Percentiles rank a stretch among this genome's conserved stretches.
These are phyloP conservation scores for Aeoliscus strigatus DNA, from an alignment of 2,797 vertebrate species.

Conservation along the genomic window DNA sequence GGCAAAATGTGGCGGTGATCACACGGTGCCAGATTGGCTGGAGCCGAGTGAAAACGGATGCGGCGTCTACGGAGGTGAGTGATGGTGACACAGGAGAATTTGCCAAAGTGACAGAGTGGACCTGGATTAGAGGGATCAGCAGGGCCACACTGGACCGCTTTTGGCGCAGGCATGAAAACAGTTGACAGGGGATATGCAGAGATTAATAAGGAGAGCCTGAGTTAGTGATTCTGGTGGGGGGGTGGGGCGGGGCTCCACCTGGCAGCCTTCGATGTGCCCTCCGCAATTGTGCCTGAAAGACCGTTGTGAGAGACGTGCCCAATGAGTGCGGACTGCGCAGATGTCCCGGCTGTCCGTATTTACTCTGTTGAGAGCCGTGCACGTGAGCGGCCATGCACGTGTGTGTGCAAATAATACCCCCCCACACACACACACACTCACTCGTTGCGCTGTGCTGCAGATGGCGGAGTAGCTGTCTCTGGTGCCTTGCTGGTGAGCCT, in stretches of 20 bases:
- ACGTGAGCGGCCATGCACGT: conserved; percentile 20
- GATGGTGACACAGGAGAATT: conserved; percentile 59
- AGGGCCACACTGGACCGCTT: conserved; percentile 60
- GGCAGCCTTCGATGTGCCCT: conserved; percentile 60
- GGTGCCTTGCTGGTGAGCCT: conserved; percentile 89
- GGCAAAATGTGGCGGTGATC: conserved; percentile 68
- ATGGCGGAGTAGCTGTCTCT: conserved; percentile 96
- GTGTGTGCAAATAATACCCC: conserved; percentile 9
- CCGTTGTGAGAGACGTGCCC: conserved; percentile 61
- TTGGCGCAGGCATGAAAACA: conserved; percentile 62
- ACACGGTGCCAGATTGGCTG: conserved; percentile 70
- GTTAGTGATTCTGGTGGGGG: conserved; percentile 57
- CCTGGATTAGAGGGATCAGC: conserved; percentile 61
- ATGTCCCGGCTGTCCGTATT: conserved; percentile 40
- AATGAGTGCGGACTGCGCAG: conserved; percentile 62
- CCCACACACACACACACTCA: conserved; percentile 68
- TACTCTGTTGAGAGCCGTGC: conserved; percentile 14
- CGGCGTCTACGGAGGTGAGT: conserved; percentile 62
- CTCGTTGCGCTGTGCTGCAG: conserved; percentile 95
- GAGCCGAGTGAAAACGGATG: conserved; percentile 52
- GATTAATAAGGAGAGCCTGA: conserved; percentile 70
- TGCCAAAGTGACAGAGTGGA: conserved; percentile 72
- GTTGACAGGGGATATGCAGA: conserved; percentile 62
- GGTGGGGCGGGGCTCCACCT: conserved; percentile 52
- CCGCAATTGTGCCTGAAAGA: conserved; percentile 46